These are phyloP conservation scores for Leucosticte australis DNA, from an alignment of 2,113 vertebrate genomes.

Conservation along the genomic window DNA sequence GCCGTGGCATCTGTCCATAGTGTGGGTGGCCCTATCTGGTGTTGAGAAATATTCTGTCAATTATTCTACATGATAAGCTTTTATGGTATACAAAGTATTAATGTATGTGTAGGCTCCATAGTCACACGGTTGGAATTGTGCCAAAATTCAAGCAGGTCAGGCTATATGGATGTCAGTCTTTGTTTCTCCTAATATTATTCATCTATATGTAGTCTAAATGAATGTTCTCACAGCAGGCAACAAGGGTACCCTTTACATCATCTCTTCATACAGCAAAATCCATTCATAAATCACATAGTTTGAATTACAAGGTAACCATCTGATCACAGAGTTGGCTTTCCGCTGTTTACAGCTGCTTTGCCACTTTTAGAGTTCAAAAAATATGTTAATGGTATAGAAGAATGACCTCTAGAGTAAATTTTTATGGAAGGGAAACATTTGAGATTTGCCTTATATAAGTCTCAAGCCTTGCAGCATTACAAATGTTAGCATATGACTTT, in stretches of 20 bases:
- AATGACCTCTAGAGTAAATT: neutral
- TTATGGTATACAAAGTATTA: neutral
- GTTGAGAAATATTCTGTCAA: neutral
- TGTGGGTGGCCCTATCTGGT: neutral
- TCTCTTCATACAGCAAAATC: neutral
- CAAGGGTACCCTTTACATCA: neutral
- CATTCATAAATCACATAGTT: neutral
- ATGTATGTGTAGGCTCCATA: neutral
- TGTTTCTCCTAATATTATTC: neutral
- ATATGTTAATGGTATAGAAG: neutral
- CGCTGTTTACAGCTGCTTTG: neutral
- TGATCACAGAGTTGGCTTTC: neutral
- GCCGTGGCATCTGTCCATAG: neutral
- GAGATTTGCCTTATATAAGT: neutral
- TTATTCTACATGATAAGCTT: neutral
- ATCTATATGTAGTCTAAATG: neutral
- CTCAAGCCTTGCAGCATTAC: neutral
- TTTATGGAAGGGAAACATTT: neutral
- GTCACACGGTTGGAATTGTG: neutral
- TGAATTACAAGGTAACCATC: neutral
- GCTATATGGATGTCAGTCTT: neutral
- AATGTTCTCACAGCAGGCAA: neutral
- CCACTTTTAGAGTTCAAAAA: neutral
- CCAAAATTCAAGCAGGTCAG: neutral
- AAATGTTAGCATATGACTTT: neutral